Percentiles rank a stretch among this genome's conserved stretches.
Conservation (phyloP, 2,113 vertebrate genomes). For the Spilogale gracilis region DNA sequence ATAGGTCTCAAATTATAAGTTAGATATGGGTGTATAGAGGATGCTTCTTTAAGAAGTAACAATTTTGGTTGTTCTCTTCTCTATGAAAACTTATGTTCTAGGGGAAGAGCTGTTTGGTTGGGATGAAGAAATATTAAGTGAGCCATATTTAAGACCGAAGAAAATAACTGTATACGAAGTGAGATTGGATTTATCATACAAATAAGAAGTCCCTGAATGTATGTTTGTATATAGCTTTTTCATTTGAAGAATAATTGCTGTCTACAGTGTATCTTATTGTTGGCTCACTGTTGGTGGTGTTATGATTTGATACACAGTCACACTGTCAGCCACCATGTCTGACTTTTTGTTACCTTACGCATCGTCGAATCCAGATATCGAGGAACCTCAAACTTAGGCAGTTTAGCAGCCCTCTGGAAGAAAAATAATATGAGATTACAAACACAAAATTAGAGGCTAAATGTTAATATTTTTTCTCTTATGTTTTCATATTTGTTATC, state of each 20-base stretch:
- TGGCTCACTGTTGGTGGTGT: neutral
- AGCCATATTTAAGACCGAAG: neutral
- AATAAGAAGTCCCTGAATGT: neutral
- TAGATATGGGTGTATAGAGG: neutral
- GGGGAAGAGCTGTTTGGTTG: neutral
- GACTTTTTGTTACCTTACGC: neutral
- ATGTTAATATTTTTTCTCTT: neutral
- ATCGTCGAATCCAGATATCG: neutral
- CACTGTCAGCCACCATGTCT: neutral
- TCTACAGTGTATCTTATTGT: neutral
- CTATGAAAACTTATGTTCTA: neutral
- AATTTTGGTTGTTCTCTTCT: neutral
- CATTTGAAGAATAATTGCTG: neutral
- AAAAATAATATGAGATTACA: neutral
- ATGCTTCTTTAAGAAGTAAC: neutral
- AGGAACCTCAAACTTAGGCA: neutral
- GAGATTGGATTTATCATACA: neutral
- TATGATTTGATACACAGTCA: no score
- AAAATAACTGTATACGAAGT: neutral
- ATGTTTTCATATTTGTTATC: neutral
- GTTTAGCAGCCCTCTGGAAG: neutral
- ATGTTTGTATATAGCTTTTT: neutral
- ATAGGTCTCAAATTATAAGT: neutral
- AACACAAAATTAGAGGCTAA: neutral
- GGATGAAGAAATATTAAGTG: neutral